Evolutionary conservation across 2,888 invertebrate genomes (phyloP), one percentile per base, ranked within the genome.

Genomic region (Eupithecia subumbrata): DNA sequence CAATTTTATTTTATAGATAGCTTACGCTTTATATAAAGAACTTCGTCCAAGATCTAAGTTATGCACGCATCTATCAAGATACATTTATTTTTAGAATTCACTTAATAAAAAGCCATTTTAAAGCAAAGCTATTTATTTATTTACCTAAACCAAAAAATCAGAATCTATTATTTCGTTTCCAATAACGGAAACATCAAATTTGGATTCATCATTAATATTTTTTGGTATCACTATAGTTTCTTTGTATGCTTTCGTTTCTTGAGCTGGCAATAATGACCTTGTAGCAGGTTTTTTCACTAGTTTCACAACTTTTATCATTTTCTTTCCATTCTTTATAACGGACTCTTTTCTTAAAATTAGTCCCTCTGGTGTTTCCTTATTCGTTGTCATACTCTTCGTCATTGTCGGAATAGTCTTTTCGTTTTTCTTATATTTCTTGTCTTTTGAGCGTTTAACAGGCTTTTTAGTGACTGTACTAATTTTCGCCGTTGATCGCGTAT

Each of bases 221-320:
- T 25, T 4, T 0, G 60, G 25, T 25, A 25, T 25, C 14, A 14
- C 9, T 25, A 2, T 5, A 25, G 25, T 25, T 60, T 22, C 12
- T 8, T 22, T 56, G 12, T 11, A 56, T 22, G 22, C 12, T 22
- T 12, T 56, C 11, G 60, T 60, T 25, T 25, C 9, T 25, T 25
- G 4, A 60, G 25, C 60, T 14, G 60, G 22, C 25, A 25, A 25
- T 60, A 60, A 60, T 3, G 60, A 25, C 8, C 2, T 60, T 37
- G 18, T 40, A 1, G 22, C 22, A 37, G n/a, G 5, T 12, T 67
- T 67, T 22, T 16, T 68, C 12, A 25, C 14, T 14, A 68, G 85
- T 81, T 88, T 90, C 0, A 90, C 43, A 11, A 90, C 77, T 77
- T 86, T 90, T 3, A 85, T n/a, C 34, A 82, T 73, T 56, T 76